Evolutionary conservation across 2,797 vertebrate species (phyloP), one percentile per base, ranked within the genome.

Genomic region (Microctenopoma lineatum): DNA sequence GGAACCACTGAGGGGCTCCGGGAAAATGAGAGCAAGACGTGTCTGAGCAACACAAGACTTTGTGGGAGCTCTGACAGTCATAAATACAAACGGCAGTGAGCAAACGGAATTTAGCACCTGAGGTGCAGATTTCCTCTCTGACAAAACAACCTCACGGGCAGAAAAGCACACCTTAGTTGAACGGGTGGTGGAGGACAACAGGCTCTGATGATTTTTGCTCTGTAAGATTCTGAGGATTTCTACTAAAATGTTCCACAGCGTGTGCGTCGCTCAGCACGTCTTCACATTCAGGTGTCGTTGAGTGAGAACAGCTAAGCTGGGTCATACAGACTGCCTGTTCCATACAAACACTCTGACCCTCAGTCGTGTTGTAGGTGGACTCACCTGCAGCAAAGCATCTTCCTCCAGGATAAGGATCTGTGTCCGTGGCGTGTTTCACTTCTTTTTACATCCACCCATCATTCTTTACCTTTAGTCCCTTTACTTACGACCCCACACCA

Each of bases 41-140:
- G 39, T 70, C 59, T 66, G 41, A 65, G 66, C 78, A 55, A 39
- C 45, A 21, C 50, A 26, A 66, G 42, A 59, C 54, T 64, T 70
- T 59, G 25, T 47, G 34, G 50, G 68, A 83, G 73, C 42, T 34
- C 21, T 80, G 63, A 61, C 69, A 75, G 52, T 69, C 54, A 69
- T 42, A 53, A 69, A 69, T 46, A 51, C 8, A 70, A 14, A 32
- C 59, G 50, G 29, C 70, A 73, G 63, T 83, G 66, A 77, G 59
- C 60, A 64, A 63, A 63, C 46, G 39, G 45, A 59, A 54, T 71
- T 80, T 48, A 77, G 46, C 47, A 39, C 56, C 66, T 14, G 7
- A 71, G 64, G 50, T 58, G 67, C 46, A 55, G 41, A 44, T 59
- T 72, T 50, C 25, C 42, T 47, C 41, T 29, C 18, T 52, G 29